These are phyloP conservation scores for Idaea dimidiata DNA, from an alignment of 2,888 invertebrate genomes.

Conservation along the genomic window DNA sequence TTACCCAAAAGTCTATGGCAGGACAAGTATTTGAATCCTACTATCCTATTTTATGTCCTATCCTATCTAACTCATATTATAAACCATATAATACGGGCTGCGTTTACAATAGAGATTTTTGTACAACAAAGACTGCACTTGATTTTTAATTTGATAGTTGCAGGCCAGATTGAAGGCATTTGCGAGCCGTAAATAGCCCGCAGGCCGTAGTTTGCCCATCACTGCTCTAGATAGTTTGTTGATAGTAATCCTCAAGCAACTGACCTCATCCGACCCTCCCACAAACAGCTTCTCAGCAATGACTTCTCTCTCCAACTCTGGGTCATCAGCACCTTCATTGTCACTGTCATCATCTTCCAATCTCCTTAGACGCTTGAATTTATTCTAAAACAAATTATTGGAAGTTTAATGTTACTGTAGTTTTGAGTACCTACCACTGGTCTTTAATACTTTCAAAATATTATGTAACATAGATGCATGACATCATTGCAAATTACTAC, in stretches of 20 bases:
- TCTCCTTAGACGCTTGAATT: slow-evolving; percentile 90
- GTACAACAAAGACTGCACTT: too few relatives aligned
- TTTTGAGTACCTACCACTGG: not conserved
- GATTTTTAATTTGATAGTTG: too few relatives aligned
- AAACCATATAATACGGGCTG: too few relatives aligned
- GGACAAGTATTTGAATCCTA: too few relatives aligned
- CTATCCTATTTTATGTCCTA: too few relatives aligned
- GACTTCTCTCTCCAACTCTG: slow-evolving; percentile 90
- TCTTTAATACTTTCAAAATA: not conserved
- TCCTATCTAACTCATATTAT: too few relatives aligned
- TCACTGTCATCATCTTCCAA: slow-evolving; percentile 96
- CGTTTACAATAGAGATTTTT: too few relatives aligned
- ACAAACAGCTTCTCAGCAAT: slow-evolving; percentile 95
- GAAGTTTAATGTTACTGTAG: not conserved
- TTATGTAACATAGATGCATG: slow-evolving; percentile 2
- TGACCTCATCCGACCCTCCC: slow-evolving; percentile 87
- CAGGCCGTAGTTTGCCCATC: too few relatives aligned
- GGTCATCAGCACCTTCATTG: slow-evolving; percentile 89
- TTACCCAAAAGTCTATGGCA: too few relatives aligned
- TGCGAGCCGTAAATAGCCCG: too few relatives aligned
- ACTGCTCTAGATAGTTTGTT: slow-evolving; percentile 2
- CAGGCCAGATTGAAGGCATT: too few relatives aligned
- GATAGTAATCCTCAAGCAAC: slow-evolving; percentile 9
- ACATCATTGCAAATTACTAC: not conserved
- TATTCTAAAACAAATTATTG: slow-evolving; percentile 80